phyloP scores from a whole-genome alignment of 35 echinoderm and acorn worm species.

The Heliocidaris erythrogramma region DNA sequence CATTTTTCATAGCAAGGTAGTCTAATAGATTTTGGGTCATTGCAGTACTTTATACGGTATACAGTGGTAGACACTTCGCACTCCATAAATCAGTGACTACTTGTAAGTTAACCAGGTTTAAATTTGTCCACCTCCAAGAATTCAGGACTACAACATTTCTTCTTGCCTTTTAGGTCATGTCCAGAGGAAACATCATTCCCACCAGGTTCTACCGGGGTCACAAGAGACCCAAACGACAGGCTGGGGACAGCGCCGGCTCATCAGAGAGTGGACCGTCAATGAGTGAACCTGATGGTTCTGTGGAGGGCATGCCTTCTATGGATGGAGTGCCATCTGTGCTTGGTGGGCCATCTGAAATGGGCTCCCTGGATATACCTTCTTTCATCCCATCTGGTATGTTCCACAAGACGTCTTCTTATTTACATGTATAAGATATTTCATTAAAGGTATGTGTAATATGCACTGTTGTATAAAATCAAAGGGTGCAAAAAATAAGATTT shows the following conservation, averaged over 20 bases:
- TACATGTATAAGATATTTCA: too few species aligned
- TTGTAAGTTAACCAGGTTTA: too few species aligned
- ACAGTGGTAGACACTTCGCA: too few species aligned
- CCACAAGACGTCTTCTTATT: neutral
- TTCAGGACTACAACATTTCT: too few species aligned
- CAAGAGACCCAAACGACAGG: neutral
- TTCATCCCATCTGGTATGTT: neutral
- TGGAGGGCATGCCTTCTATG: neutral
- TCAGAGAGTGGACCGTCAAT: neutral
- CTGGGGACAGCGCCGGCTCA: neutral
- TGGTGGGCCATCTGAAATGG: neutral
- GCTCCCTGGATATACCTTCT: neutral
- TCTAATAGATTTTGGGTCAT: too few species aligned
- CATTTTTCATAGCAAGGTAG: too few species aligned
- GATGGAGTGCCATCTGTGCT: neutral
- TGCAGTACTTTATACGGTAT: too few species aligned
- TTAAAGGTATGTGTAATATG: too few species aligned
- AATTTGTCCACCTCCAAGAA: too few species aligned
- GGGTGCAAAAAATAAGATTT: too few species aligned
- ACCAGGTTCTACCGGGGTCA: slow-evolving; percentile 13
- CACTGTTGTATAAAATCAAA: too few species aligned
- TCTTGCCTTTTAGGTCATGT: slow-evolving; percentile 61
- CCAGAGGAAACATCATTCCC: slow-evolving; percentile 62
- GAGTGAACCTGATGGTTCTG: neutral
- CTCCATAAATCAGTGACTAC: too few species aligned